These are phyloP conservation scores for Pseudomyrmex dendroicus DNA, from an alignment of 1,140 invertebrate genomes.

Conservation along the genomic window DNA sequence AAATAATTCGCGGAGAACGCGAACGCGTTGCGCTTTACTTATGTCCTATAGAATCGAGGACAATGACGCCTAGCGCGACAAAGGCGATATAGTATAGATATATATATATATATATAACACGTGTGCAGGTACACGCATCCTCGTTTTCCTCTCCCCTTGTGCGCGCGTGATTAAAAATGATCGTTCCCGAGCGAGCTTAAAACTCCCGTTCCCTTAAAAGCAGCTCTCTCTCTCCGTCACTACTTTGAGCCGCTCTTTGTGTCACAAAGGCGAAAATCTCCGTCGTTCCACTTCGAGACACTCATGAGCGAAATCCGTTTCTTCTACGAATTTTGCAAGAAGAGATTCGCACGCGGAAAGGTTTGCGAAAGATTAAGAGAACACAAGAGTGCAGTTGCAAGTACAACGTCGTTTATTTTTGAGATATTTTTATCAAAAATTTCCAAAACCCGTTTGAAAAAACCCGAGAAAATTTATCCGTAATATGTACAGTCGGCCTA, in stretches of 20 bases:
- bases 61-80: slow-evolving; percentile 59
- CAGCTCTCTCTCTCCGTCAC: slow-evolving; percentile 1
- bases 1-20: slow-evolving; percentile 59
- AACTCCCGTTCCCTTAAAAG: slow-evolving; percentile 56
- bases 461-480: background rate
- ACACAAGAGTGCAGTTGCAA: background rate
- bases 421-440: background rate
- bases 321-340: slow-evolving; percentile 13
- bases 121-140: slow-evolving; percentile 42
- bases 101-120: slow-evolving; percentile 27
- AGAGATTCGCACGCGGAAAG: slow-evolving; percentile 7
- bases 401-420: slow-evolving; percentile 1
- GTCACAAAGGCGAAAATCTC: slow-evolving; percentile 53
- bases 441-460: background rate
- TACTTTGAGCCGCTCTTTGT: slow-evolving; percentile 45
- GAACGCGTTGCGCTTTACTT: slow-evolving; percentile 36
- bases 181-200: slow-evolving; percentile 69
- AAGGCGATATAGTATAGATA: slow-evolving; percentile 38
- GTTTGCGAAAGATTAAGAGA: slow-evolving; percentile 43
- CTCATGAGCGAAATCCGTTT: slow-evolving; percentile 33
- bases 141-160: background rate
- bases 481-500: background rate
- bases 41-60: slow-evolving; percentile 62
- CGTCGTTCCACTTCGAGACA: slow-evolving; percentile 28
- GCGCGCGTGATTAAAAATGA: slow-evolving; percentile 76